Percentiles rank a stretch among this genome's conserved stretches.
Conservation (phyloP, 2,797 vertebrate species). For the Anguilla megastoma region DNA sequence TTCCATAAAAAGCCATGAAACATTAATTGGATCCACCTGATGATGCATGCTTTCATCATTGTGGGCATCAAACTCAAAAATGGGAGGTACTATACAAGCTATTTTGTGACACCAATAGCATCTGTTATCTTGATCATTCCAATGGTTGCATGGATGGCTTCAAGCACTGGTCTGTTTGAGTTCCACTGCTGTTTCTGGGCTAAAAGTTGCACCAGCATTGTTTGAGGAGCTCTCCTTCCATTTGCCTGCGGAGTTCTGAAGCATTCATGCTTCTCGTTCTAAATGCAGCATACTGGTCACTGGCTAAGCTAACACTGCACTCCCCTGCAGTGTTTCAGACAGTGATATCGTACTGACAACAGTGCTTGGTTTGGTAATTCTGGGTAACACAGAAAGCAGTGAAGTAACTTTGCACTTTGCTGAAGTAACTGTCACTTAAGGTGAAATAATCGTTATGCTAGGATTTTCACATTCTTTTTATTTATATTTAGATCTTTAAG, state of each 20-base stretch:
- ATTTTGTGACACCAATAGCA: not conserved
- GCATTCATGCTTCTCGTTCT: not conserved
- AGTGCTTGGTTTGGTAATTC: not conserved
- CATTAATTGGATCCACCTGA: not conserved
- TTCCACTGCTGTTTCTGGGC: not conserved
- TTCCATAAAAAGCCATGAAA: not conserved
- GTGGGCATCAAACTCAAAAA: not conserved
- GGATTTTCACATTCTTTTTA: slow-evolving; percentile 39
- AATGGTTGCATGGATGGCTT: not conserved
- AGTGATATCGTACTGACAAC: not conserved
- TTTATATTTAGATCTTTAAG: slow-evolving; percentile 25
- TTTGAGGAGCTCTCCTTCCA: not conserved
- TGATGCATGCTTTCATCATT: not conserved
- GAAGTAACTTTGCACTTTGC: too few species aligned
- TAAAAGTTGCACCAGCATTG: not conserved
- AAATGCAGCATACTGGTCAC: not conserved
- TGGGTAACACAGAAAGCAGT: not conserved
- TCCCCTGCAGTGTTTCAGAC: not conserved
- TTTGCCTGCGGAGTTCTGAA: not conserved
- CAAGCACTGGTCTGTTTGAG: not conserved
- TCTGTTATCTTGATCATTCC: not conserved
- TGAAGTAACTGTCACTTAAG: too few species aligned
- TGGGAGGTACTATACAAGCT: not conserved
- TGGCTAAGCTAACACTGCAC: not conserved
- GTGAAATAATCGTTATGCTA: slow-evolving; percentile 28